Evolutionary conservation across 2,888 invertebrate species (phyloP).

Genomic region (Adela reaumurella): DNA sequence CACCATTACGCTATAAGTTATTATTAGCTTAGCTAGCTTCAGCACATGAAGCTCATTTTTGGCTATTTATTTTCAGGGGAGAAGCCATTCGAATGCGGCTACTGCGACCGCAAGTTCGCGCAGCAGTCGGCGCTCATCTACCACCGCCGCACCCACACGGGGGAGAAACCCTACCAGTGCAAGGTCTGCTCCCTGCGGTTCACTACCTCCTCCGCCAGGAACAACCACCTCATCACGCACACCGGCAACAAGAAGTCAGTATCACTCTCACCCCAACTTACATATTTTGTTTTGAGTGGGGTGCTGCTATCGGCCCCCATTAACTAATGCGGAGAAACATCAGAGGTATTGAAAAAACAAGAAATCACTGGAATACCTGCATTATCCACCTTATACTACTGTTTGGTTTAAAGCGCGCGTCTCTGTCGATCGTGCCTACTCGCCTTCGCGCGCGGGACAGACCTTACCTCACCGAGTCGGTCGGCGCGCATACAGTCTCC

Average conservation of each 20-base stretch:
- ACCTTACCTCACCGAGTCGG: no score
- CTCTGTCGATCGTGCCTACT: no score
- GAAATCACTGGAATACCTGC: neutral
- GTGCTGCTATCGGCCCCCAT: no score
- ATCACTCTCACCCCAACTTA: neutral
- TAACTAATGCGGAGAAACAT: neutral
- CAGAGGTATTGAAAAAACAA: neutral
- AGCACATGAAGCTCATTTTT: no score
- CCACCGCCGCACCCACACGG: slow-evolving; percentile 50
- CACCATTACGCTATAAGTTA: no score
- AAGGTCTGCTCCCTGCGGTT: slow-evolving; percentile 41
- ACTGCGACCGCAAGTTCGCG: slow-evolving; percentile 45
- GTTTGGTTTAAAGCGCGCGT: no score
- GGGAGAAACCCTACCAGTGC: slow-evolving; percentile 49
- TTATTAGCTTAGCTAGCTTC: no score
- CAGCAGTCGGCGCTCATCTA: slow-evolving; percentile 52
- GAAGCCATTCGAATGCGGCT: slow-evolving; percentile 47
- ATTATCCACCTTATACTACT: no score
- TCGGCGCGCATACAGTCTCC: no score
- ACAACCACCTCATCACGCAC: slow-evolving; percentile 48
- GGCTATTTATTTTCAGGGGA: no score
- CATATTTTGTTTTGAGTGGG: neutral
- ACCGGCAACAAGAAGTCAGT: slow-evolving; percentile 38
- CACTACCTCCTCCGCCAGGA: slow-evolving; percentile 49
- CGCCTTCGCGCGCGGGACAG: no score